These are phyloP conservation scores for Peribatodes rhomboidaria DNA, from an alignment of 2,888 invertebrate species.

Conservation along the genomic window DNA sequence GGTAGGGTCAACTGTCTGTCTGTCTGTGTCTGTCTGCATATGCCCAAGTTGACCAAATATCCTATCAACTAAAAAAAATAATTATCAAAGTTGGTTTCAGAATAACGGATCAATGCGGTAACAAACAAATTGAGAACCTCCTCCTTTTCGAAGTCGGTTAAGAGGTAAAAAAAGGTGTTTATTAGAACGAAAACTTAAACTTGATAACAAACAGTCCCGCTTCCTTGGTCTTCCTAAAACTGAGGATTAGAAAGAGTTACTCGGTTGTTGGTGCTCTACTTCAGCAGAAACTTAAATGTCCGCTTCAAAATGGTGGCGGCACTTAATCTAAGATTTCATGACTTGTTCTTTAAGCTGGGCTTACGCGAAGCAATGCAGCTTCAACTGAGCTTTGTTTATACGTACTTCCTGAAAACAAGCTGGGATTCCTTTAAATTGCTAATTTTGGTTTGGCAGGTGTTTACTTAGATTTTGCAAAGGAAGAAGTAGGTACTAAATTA, in stretches of 20 bases:
- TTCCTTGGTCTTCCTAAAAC: neutral
- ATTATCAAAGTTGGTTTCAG: no score
- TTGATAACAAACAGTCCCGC: no score
- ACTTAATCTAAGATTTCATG: constrained; percentile 46
- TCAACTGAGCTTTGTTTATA: constrained; percentile 33
- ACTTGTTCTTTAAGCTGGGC: constrained; percentile 36
- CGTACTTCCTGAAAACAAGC: constrained; percentile 31
- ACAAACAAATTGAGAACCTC: no score
- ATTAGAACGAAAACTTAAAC: no score
- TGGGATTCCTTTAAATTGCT: constrained; percentile 15
- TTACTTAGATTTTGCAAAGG: neutral
- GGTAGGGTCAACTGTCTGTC: no score
- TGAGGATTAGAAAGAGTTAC: neutral
- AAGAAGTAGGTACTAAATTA: no score
- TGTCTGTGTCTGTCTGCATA: no score
- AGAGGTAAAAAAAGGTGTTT: no score
- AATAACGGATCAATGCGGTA: no score
- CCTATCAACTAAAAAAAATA: no score
- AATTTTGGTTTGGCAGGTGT: neutral
- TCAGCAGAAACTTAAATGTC: constrained; percentile 22
- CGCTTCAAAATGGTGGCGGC: constrained; percentile 21
- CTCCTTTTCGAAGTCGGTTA: no score
- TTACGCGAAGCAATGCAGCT: constrained; percentile 36
- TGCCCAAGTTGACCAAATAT: no score
- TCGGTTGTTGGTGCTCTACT: neutral